These are phyloP conservation scores for Onthophagus sagittarius DNA, from an alignment of 2,888 invertebrate genomes.

Conservation along the genomic window DNA sequence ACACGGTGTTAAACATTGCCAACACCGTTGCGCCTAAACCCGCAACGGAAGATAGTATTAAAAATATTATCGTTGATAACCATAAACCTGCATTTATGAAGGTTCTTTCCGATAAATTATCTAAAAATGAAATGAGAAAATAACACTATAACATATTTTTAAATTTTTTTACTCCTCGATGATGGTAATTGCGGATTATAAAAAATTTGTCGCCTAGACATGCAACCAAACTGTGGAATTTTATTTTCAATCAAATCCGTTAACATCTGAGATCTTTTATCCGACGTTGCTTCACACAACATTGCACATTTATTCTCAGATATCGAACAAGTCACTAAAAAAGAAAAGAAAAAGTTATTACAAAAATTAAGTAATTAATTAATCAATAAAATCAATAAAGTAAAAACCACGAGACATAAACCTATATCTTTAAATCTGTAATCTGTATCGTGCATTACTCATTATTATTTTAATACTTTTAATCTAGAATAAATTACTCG, in stretches of 20 bases:
- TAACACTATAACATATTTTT: too few species aligned
- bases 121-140: constrained; percentile 7
- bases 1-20: constrained; percentile 56
- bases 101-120: constrained; percentile 23
- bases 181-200: too few species aligned
- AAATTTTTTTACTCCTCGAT: too few species aligned
- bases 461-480: too few species aligned
- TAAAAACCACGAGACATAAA: too few species aligned
- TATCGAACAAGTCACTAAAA: constrained; percentile 46
- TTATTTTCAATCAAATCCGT: constrained; percentile 35
- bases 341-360: constrained; percentile 14
- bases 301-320: constrained; percentile 45
- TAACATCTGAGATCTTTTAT: constrained; percentile 37
- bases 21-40: constrained; percentile 51
- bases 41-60: constrained; percentile 52
- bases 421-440: too few species aligned
- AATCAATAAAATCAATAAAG: neutral
- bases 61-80: constrained; percentile 54
- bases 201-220: constrained; percentile 9
- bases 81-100: constrained; percentile 51
- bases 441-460: too few species aligned
- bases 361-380: constrained; percentile 3
- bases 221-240: constrained; percentile 23
- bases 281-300: constrained; percentile 38
- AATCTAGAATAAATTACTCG: neutral